Evolutionary conservation across 2,113 vertebrate genomes (phyloP).

Genomic region (Indicator maculatus): DNA sequence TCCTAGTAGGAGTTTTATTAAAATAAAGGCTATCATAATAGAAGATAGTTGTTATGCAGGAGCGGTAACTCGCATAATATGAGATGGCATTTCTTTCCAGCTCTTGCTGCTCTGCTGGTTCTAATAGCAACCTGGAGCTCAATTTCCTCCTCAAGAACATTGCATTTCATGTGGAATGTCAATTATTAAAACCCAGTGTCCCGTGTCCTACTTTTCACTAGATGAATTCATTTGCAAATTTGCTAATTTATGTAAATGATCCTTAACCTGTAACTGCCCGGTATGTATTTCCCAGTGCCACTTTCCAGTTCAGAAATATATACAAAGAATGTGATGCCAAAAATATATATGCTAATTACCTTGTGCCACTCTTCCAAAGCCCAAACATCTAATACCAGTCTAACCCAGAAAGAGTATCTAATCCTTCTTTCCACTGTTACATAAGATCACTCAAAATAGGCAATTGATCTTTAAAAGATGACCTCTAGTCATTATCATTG

Average conservation of each 20-base stretch:
- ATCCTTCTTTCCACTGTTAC: constrained; percentile 1
- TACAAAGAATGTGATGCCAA: constrained; percentile 19
- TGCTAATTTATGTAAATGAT: constrained; percentile 85
- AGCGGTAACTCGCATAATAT: constrained; percentile 79
- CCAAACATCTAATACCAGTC: constrained; percentile 40
- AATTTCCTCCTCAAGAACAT: constrained; percentile 86
- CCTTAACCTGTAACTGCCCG: constrained; percentile 79
- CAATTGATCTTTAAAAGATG: constrained; percentile 20
- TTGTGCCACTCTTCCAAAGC: constrained; percentile 4
- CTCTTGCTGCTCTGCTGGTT: constrained; percentile 83
- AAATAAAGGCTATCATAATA: constrained; percentile 83
- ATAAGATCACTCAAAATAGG: background rate
- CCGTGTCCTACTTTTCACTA: constrained; percentile 84
- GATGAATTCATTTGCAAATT: constrained; percentile 85
- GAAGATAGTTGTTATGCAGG: constrained; percentile 91
- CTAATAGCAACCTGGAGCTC: constrained; percentile 90
- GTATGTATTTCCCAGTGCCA: constrained; percentile 62
- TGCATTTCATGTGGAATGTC: constrained; percentile 86
- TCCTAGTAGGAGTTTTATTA: constrained; percentile 78
- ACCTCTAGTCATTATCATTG: background rate
- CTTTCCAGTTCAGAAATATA: constrained; percentile 38
- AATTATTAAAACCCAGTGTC: constrained; percentile 87
- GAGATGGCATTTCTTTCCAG: constrained; percentile 84
- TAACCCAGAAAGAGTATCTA: background rate
- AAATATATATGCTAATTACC: background rate